Base-by-base conservation (phyloP, 2,797 vertebrate species). In the Sphenodon punctatus region DNA sequence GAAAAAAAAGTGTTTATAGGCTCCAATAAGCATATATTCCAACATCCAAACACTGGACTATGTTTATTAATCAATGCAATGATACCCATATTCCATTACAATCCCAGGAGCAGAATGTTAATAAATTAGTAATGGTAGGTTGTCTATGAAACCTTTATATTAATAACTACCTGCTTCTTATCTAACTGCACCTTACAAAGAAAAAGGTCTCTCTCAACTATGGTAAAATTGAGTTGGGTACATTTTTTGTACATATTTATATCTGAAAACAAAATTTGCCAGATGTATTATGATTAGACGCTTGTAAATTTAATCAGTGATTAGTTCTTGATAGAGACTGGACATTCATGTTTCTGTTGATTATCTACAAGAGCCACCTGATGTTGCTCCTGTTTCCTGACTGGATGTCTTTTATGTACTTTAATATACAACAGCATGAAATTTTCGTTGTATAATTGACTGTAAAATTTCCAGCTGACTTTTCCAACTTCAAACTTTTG, bases 381-480 rank as follows among this genome's bases (percentile, higher is more conserved):
- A 1, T 23, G 22, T 45, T 16, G 55, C 89, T 83, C 81, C 30
- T 76, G n/a, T 60, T 85, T 66, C 46, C 74, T 65, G 38, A 32
- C 76, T 65, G 7, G 15, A 43, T 30, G 30, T 22, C 20, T 45
- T 65, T 14, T 25, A 48, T 49, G n/a, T n/a, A n/a, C n/a, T n/a
- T n/a, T n/a, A n/a, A n/a, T n/a, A n/a, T n/a, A n/a, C n/a, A n/a
- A n/a, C n/a, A n/a, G 22, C 5, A 60, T 77, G 79, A 76, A 59
- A 76, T 20, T 5, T 32, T 78, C 75, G 75, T n/a, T 76, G 56
- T 30, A 88, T 87, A 34, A 43, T 80, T 59, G 66, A 89, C 82
- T 79, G 80, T 79, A 89, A 80, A 67, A 23, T 89, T 87, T 85
- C 69, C 83, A 85, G 80, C 73, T 82, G 87, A 88, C 80, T 80